These are phyloP conservation scores for Centropyge bicolor DNA, from an alignment of 2,797 vertebrate genomes.

Conservation along the genomic window DNA sequence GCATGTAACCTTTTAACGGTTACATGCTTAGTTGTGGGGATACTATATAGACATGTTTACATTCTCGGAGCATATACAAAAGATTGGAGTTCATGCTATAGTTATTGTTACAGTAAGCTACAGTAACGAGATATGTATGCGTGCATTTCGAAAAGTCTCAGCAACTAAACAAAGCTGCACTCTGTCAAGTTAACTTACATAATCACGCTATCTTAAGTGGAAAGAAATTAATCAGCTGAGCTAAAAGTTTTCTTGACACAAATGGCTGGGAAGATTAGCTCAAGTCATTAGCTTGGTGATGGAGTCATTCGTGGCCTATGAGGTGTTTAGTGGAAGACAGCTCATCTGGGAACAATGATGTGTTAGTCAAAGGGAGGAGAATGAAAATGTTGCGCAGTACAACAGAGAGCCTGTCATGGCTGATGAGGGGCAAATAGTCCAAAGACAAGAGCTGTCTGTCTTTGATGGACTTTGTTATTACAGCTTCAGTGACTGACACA, in stretches of 20 bases:
- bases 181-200: constrained; percentile 26
- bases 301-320: constrained; percentile 65
- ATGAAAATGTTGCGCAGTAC: constrained; percentile 55
- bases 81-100: neutral
- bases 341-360: constrained; percentile 73
- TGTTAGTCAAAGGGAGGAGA: constrained; percentile 63
- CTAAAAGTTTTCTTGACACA: constrained; percentile 57
- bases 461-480: constrained; percentile 62
- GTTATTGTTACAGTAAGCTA: neutral
- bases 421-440: constrained; percentile 62
- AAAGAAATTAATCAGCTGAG: constrained; percentile 56
- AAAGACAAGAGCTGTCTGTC: constrained; percentile 55
- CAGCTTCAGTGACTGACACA: constrained; percentile 32
- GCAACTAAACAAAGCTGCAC: constrained; percentile 22
- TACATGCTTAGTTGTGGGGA: neutral
- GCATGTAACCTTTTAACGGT: neutral
- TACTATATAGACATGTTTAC: neutral
- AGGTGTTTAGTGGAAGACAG: constrained; percentile 67
- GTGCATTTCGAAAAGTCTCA: constrained; percentile 2
- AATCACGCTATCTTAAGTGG: constrained; percentile 53
- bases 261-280: constrained; percentile 58
- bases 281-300: constrained; percentile 62
- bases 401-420: constrained; percentile 61
- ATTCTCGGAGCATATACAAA: neutral
- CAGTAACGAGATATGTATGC: neutral